Evolutionary conservation across 2,797 vertebrate species (phyloP).

Genomic region (Sparidentex hasta): DNA sequence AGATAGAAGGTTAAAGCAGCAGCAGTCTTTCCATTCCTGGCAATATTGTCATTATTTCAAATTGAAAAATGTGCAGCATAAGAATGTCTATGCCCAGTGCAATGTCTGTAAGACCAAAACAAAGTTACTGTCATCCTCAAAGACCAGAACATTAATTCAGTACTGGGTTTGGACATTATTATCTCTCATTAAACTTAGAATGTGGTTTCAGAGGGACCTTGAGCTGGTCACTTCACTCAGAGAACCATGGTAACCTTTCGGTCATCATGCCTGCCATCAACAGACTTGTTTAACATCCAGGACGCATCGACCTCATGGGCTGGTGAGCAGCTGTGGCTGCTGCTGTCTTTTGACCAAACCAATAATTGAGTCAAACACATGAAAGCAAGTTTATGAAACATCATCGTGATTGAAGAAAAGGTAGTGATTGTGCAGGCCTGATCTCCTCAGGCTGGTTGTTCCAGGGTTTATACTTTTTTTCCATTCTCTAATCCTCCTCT

Average conservation of each 20-base stretch:
- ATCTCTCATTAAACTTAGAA: conserved; percentile 1
- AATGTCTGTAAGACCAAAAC: no score
- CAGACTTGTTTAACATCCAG: conserved; percentile 31
- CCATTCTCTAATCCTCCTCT: conserved; percentile 68
- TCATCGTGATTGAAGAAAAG: conserved; percentile 11
- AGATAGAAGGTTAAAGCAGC: no score
- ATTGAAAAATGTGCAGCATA: no score
- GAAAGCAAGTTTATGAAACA: conserved; percentile 32
- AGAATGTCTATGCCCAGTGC: no score
- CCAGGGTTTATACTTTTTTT: conserved; percentile 41
- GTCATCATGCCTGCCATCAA: conserved; percentile 18
- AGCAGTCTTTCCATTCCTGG: no score
- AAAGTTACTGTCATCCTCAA: no score
- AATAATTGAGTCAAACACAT: conserved; percentile 47
- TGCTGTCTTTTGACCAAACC: conserved; percentile 21
- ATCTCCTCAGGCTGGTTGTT: conserved; percentile 34
- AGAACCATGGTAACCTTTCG: conserved; percentile 5
- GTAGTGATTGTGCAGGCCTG: conserved; percentile 6
- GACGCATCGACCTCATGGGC: conserved; percentile 28
- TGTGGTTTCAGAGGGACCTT: not conserved
- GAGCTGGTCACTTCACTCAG: not conserved
- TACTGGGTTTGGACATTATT: not conserved
- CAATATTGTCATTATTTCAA: no score
- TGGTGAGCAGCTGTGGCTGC: conserved; percentile 35
- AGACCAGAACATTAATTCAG: no score